Evolutionary conservation across 2,113 vertebrate genomes (phyloP), one percentile per base, ranked within the genome.

Genomic region (Lanius ludovicianus): DNA sequence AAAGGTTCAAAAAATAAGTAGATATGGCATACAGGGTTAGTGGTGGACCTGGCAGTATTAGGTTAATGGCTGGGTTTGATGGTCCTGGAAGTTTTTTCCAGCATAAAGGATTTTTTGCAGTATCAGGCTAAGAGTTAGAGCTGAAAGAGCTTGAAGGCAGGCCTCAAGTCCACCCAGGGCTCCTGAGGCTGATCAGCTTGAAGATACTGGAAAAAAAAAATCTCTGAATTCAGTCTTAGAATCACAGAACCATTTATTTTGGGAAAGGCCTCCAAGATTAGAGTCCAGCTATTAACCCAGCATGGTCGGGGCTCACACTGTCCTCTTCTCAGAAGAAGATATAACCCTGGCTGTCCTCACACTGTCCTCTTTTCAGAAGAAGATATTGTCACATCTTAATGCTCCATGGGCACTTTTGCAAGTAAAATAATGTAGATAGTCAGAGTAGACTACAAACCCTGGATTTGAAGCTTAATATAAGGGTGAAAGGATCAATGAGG

Each of bases 151-250:
- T 53, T 3, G 1, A 71, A 12, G 28, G 8, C 23, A 69, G 16
- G 14, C 4, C 4, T 22, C 1, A 1, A 19, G 9, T 68, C 28
- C 13, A 39, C 9, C 8, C 10, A 6, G 9, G 17, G 3, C 10
- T 75, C 41, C 69, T 81, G 23, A 25, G 30, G 15, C 8, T 87
- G 27, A 31, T 87, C 42, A 63, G 6, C 25, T 53, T 59, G 30
- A 74, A 62, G 56, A 39, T 71, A 15, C 8, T 90, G 22, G 17
- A 64, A 80, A 79, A 22, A 15, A 17, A 20, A 8, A n/a, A 31
- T 20, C 49, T 17, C 41, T 35, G 8, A 90, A 76, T 68, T 76
- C 37, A 74, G 37, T n/a, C 10, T 11, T 14, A 33, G 52, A 19
- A 37, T 57, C 13, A 33, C 44, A 37, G 31, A 44, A 28, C 7